phyloP scores from a whole-genome alignment of 2,113 vertebrate genomes.

The Xiphias gladius region DNA sequence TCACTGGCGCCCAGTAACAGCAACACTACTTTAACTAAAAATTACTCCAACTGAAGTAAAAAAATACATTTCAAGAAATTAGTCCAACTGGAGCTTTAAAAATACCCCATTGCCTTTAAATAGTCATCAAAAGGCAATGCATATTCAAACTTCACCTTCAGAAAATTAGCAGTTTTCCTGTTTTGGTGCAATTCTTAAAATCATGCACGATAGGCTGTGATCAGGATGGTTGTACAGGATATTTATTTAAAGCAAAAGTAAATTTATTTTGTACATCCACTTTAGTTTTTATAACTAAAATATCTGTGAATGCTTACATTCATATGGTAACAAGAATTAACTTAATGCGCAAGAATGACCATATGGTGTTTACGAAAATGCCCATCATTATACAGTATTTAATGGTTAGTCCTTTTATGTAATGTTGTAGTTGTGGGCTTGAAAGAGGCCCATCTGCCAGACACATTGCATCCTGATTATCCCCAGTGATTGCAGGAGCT shows the following conservation, averaged over 20 bases:
- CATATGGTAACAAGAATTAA: slow-evolving; percentile 22
- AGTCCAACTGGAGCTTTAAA: slow-evolving; percentile 5
- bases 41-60: neutral
- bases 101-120: neutral
- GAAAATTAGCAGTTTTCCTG: neutral
- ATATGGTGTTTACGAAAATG: slow-evolving; percentile 56
- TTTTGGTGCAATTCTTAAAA: neutral
- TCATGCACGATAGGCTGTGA: neutral
- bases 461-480: slow-evolving; percentile 40
- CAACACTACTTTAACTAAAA: slow-evolving; percentile 20
- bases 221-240: neutral
- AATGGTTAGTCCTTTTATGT: slow-evolving; percentile 42
- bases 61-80: slow-evolving; percentile 21
- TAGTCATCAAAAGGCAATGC: slow-evolving; percentile 25
- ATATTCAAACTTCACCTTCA: slow-evolving; percentile 2
- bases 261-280: neutral
- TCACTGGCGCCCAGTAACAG: slow-evolving; percentile 21
- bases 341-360: slow-evolving; percentile 11
- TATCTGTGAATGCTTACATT: neutral
- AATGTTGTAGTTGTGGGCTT: slow-evolving; percentile 10
- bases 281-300: neutral
- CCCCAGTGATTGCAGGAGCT: slow-evolving; percentile 35
- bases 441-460: slow-evolving; percentile 32
- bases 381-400: slow-evolving; percentile 14
- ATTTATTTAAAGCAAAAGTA: neutral